Conservation (phyloP, 2,113 vertebrate genomes). For the Telmatochromis sp. region DNA sequence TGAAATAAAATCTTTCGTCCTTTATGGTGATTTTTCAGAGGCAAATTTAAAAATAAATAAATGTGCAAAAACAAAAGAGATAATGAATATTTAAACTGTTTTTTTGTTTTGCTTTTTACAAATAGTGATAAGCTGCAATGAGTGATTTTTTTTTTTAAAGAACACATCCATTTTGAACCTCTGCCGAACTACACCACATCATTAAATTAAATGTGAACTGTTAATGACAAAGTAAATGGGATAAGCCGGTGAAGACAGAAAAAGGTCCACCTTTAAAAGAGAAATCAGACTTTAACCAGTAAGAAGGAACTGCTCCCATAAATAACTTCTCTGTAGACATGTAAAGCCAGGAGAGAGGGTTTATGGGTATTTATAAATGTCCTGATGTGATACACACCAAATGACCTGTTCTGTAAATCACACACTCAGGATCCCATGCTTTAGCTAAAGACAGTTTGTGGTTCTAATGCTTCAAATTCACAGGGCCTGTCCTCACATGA, state of each 20-base stretch:
- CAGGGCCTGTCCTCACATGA: neutral
- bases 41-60: neutral
- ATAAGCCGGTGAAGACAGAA: neutral
- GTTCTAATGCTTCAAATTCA: neutral
- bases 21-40: neutral
- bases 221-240: neutral
- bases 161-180: neutral
- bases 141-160: neutral
- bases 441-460: neutral
- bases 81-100: neutral
- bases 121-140: neutral
- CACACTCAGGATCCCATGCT: neutral
- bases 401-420: neutral
- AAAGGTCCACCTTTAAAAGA: neutral
- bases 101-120: neutral
- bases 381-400: neutral
- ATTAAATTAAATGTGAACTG: neutral
- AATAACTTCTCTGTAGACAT: neutral
- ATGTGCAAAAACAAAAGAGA: neutral
- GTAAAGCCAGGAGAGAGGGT: neutral
- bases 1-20: neutral
- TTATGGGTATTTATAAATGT: slow-evolving; percentile 7
- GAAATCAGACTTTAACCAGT: neutral
- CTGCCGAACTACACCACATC: neutral
- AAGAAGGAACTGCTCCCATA: neutral